A percentile compares a stretch with the other conserved stretches of the same genome.
These are phyloP conservation scores for Mnemiopsis leidyi DNA, from an alignment of 37 sponge, comb jelly and placozoan species.

Conservation along the genomic window DNA sequence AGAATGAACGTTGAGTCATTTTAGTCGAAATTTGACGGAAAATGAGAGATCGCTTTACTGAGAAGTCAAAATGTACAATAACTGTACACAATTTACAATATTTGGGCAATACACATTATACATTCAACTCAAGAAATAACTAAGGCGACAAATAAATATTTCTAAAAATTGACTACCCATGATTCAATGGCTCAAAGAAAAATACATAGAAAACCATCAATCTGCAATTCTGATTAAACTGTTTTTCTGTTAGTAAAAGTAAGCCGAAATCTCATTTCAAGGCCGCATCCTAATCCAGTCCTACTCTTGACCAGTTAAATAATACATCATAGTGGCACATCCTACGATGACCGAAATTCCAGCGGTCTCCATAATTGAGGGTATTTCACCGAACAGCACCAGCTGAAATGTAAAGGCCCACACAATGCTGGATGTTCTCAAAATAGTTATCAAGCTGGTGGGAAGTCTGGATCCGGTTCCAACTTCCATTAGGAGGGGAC, in stretches of 20 bases:
- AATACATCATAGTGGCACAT: neutral
- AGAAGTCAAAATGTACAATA: neutral
- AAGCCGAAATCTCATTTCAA: no score
- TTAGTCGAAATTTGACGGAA: no score
- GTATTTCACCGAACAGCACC: neutral
- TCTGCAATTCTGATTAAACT: no score
- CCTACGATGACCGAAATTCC: constrained; percentile 5
- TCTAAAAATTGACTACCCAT: neutral
- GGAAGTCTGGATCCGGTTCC: neutral
- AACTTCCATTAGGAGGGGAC: constrained; percentile 21
- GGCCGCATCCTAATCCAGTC: no score
- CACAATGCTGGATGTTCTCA: neutral
- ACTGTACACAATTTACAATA: neutral
- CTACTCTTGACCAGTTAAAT: neutral
- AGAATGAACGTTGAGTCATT: no score
- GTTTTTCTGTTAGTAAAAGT: no score
- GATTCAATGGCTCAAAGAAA: neutral
- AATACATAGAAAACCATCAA: neutral
- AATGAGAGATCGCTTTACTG: no score
- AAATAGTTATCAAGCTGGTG: neutral
- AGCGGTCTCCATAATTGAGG: neutral
- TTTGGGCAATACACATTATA: neutral
- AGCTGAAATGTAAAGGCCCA: constrained; percentile 18
- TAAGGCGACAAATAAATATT: neutral
- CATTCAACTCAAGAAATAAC: neutral